Evolutionary conservation across 2,888 invertebrate species (phyloP).

Genomic region (Eupithecia vulgata): DNA sequence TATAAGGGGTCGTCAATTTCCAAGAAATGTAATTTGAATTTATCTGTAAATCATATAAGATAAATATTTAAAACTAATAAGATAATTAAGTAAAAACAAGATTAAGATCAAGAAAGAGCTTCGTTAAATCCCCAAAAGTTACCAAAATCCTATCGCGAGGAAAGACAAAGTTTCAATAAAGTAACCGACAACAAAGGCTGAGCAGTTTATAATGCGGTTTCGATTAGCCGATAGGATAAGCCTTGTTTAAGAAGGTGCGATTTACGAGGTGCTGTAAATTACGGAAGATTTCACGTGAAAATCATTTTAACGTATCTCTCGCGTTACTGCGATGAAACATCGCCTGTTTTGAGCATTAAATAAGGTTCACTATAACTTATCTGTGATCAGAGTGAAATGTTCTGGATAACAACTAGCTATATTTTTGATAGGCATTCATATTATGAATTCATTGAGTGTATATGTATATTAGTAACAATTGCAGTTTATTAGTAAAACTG

Average conservation of each 20-base stretch:
- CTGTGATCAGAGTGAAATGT: not conserved
- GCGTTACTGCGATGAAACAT: slow-evolving; percentile 22
- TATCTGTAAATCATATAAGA: not conserved
- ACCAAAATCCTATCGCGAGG: slow-evolving; percentile 17
- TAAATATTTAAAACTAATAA: too few relatives aligned
- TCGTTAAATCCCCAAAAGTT: slow-evolving; percentile 24
- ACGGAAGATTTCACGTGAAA: slow-evolving; percentile 27
- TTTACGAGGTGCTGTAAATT: slow-evolving; percentile 37
- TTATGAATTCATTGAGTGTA: not conserved
- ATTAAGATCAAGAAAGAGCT: not conserved
- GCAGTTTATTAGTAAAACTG: not conserved
- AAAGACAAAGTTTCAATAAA: slow-evolving; percentile 35
- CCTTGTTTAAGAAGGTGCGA: slow-evolving; percentile 35
- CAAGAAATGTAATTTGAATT: too few relatives aligned
- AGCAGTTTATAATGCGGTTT: slow-evolving; percentile 42
- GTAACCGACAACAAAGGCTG: slow-evolving; percentile 31
- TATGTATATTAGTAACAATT: not conserved
- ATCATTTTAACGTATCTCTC: slow-evolving; percentile 19
- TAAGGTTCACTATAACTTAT: not conserved
- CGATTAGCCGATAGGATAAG: slow-evolving; percentile 38
- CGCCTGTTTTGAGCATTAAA: slow-evolving; percentile 11
- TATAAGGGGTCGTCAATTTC: not conserved
- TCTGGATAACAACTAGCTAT: not conserved
- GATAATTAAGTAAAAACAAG: not conserved
- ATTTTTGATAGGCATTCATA: not conserved